Evolutionary conservation across 2,888 invertebrate genomes (phyloP).

Genomic region (Zootermopsis nevadensis): DNA sequence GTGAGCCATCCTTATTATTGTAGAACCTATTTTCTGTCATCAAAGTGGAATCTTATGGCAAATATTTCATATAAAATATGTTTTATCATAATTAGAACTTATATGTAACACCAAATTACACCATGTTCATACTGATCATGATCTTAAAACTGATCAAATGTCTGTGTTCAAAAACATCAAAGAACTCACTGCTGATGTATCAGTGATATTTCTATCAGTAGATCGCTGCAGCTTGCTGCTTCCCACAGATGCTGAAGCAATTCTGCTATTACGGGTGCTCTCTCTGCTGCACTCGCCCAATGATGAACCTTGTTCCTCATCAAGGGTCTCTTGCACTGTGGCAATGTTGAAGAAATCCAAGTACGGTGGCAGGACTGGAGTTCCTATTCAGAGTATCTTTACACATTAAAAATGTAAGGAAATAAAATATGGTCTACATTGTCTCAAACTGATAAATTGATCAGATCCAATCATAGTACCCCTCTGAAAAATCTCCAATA

Average conservation of each 20-base stretch:
- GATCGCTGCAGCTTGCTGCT: conserved; percentile 55
- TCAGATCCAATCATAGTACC: too few relatives aligned
- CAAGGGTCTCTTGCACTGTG: conserved; percentile 61
- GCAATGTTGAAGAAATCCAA: conserved; percentile 76
- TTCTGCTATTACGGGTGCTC: conserved; percentile 57
- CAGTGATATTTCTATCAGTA: not conserved
- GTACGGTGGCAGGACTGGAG: conserved; percentile 76
- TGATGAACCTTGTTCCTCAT: conserved; percentile 55
- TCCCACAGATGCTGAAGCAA: conserved; percentile 60
- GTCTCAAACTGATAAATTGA: too few relatives aligned
- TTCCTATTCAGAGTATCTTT: conserved; percentile 62
- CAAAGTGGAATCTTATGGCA: too few relatives aligned
- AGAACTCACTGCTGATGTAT: conserved; percentile 5
- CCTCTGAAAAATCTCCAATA: too few relatives aligned
- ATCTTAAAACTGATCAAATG: not conserved
- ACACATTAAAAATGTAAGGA: too few relatives aligned
- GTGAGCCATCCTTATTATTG: too few relatives aligned
- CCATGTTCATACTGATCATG: too few relatives aligned
- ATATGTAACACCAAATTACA: too few relatives aligned
- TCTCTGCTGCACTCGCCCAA: conserved; percentile 54
- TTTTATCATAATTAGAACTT: too few relatives aligned
- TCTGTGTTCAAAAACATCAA: not conserved
- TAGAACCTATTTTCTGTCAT: too few relatives aligned
- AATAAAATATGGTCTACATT: too few relatives aligned
- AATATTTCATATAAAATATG: too few relatives aligned